These are phyloP conservation scores for Ochotona princeps DNA, from an alignment of 2,113 vertebrate genomes.

Conservation along the genomic window DNA sequence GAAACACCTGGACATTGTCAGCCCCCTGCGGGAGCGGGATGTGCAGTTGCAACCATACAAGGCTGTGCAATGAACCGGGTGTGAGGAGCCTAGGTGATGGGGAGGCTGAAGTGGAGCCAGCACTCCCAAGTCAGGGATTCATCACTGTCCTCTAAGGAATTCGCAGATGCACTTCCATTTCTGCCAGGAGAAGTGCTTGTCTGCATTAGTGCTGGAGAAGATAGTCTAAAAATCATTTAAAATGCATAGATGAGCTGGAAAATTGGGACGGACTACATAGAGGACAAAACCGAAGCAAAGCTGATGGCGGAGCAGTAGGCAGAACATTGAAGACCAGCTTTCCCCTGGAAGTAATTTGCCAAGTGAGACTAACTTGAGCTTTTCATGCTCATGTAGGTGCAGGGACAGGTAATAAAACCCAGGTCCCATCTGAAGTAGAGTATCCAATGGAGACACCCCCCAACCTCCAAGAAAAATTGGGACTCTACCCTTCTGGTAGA, in stretches of 20 bases:
- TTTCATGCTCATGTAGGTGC: neutral
- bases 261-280: neutral
- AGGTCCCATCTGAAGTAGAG: neutral
- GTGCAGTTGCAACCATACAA: neutral
- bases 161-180: neutral
- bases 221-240: neutral
- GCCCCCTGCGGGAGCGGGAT: accelerated
- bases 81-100: neutral
- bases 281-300: constrained; percentile 18
- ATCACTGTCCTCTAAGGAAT: constrained; percentile 9
- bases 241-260: neutral
- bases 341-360: neutral
- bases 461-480: neutral
- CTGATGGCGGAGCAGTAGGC: neutral
- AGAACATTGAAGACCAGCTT: neutral
- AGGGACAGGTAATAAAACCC: neutral
- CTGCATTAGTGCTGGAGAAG: neutral
- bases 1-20: neutral
- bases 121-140: neutral
- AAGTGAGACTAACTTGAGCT: neutral
- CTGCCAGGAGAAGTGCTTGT: neutral
- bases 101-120: neutral
- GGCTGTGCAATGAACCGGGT: neutral
- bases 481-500: neutral
- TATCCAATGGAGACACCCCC: too few species aligned